Base-by-base conservation (phyloP, 2,888 invertebrate species). In the Helobdella robusta region DNA sequence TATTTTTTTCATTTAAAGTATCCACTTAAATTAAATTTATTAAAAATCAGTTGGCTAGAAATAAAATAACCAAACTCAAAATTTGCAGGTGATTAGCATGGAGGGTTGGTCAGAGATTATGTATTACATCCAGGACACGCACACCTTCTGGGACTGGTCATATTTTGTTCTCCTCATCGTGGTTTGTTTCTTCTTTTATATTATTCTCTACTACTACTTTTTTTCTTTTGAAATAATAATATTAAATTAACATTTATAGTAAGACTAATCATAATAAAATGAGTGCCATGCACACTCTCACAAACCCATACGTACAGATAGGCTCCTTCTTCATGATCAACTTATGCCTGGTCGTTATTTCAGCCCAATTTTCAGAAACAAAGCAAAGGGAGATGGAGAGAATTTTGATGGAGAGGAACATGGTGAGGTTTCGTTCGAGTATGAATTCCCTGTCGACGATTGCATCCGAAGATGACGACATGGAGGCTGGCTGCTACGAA, bases 301-400 rank as follows among this genome's bases (percentile, higher is more conserved):
- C n/a, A n/a, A n/a, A n/a, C n/a, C n/a, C n/a, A n/a, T n/a, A n/a
- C n/a, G n/a, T 67, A 44, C 83, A 98, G 97, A 98, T 99, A 80
- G 98, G 98, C 72, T 97, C 98, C 68, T 99, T 99, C 84, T 99
- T 99, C 84, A 98, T 99, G 98, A 98, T 99, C 83, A 99, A 99
- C 83, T 86, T 99, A 73, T 99, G 98, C 84, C 85, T 99, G 78
- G 98, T 99, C 83, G 98, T 99, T 75, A 99, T 99, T 79, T 98
- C 98, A 66, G 99, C 98, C 23, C 98, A 99, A 73, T 99, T 99
- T 82, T 91, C 93, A 68, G 98, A 98, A 83, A 99, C 98, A 36
- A 99, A 99, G 82, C 95, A 98, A 79, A 86, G 98, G 6, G 98
- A 99, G 82, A 95, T 97, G 87, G 98, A 98, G 81, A 84, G 97